Evolutionary conservation across 2,888 invertebrate genomes (phyloP).

Genomic region (Dryomyza anilis): DNA sequence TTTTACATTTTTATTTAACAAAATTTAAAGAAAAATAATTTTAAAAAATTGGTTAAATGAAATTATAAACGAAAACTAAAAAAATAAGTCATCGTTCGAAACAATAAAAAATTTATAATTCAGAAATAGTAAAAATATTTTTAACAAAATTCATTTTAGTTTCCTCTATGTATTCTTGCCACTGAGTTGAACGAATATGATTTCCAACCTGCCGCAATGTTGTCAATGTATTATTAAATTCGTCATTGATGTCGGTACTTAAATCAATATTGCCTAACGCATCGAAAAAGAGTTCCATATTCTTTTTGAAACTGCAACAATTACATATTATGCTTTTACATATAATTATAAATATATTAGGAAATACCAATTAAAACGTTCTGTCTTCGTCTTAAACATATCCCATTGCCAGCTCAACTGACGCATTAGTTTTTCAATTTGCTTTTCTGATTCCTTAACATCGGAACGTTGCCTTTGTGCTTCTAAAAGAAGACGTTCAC

Average conservation of each 20-base stretch:
- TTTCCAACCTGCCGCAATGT: constrained; percentile 16
- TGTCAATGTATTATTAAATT: constrained; percentile 14
- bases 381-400: constrained; percentile 27
- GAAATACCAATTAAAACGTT: constrained; percentile 34
- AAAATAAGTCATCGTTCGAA: not conserved
- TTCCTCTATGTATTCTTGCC: constrained; percentile 6
- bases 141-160: constrained; percentile 2
- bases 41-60: not conserved
- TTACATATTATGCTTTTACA: not conserved
- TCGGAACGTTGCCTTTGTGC: constrained; percentile 22
- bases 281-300: constrained; percentile 21
- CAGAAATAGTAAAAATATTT: constrained; percentile 11
- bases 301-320: constrained; percentile 22
- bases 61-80: not conserved
- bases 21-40: not conserved
- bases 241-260: constrained; percentile 12
- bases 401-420: constrained; percentile 34
- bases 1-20: not conserved
- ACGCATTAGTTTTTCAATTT: constrained; percentile 26
- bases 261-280: constrained; percentile 3
- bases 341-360: not conserved
- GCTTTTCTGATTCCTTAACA: constrained; percentile 19
- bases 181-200: constrained; percentile 1
- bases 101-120: not conserved
- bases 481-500: constrained; percentile 23